phyloP scores from a whole-genome alignment of 1,140 invertebrate species.

The Drosophila grimshawi region DNA sequence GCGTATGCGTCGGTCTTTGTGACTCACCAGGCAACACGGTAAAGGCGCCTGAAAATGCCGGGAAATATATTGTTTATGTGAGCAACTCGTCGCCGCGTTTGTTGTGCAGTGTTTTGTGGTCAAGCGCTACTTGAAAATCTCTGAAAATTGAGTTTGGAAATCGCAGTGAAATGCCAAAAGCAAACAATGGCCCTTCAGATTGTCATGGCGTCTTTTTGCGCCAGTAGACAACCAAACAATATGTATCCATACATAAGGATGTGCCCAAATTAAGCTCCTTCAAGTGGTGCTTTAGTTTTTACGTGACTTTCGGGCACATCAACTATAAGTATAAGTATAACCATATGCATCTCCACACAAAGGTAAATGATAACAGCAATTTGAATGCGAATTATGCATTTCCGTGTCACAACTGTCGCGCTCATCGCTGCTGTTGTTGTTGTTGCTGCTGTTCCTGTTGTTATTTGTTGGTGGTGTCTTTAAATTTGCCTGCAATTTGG shows the following conservation, averaged over 20 bases:
- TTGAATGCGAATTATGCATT: conserved; percentile 3
- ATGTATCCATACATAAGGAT: conserved; percentile 17
- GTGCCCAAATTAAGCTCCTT: conserved; percentile 2
- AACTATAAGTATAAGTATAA: conserved; percentile 4
- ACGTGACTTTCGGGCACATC: conserved; percentile 7
- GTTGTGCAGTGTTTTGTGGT: conserved; percentile 40
- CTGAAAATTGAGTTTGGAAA: conserved; percentile 59
- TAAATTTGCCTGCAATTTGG: conserved; percentile 70
- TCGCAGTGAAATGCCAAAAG: conserved; percentile 42
- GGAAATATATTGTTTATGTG: conserved; percentile 52
- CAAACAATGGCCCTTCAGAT: conserved; percentile 60
- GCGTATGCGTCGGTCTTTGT: conserved; percentile 52
- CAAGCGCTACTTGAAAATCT: conserved; percentile 66
- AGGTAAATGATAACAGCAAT: conserved; percentile 34
- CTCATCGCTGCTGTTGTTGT: conserved; percentile 18
- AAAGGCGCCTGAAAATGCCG: conserved; percentile 41
- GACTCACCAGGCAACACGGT: conserved; percentile 29
- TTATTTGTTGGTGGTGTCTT: conserved; percentile 73
- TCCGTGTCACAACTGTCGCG: conserved; percentile 44
- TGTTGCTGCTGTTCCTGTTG: conserved; percentile 32
- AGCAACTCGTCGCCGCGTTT: conserved; percentile 40
- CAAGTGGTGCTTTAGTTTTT: conserved; percentile 7
- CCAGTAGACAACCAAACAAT: conserved; percentile 28
- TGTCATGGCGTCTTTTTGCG: conserved; percentile 54
- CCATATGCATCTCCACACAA: conserved; percentile 1